Conservation (phyloP, 2,113 vertebrate species). For the Psilopsiagon aymara region DNA sequence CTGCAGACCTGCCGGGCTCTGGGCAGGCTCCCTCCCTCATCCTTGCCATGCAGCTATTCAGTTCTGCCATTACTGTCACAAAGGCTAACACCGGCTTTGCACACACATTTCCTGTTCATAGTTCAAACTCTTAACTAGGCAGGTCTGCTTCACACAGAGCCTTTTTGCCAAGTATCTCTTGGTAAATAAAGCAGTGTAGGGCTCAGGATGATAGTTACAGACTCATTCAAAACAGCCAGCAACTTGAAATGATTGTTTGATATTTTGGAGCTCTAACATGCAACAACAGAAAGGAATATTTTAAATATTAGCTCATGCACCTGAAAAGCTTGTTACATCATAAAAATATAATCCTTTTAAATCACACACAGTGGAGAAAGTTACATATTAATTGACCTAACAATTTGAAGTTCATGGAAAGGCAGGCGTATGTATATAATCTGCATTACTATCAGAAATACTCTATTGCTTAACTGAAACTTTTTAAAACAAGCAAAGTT, state of each 20-base stretch:
- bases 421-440: neutral
- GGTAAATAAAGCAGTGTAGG: neutral
- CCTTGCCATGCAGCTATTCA: accelerated
- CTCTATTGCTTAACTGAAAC: neutral
- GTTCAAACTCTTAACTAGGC: neutral
- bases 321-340: neutral
- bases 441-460: neutral
- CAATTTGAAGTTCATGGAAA: neutral
- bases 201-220: neutral
- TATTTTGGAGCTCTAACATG: neutral
- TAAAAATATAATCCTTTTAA: conserved; percentile 17
- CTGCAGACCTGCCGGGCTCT: neutral
- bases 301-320: neutral
- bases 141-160: neutral
- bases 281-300: neutral
- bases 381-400: neutral
- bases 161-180: neutral
- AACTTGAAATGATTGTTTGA: neutral
- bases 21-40: neutral
- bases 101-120: neutral
- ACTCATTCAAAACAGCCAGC: neutral
- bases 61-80: neutral
- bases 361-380: neutral
- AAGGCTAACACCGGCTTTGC: neutral
- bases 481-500: neutral